These are phyloP conservation scores for Aplysina aerophoba DNA, from an alignment of 37 sponge, comb jelly and placozoan species.

Conservation along the genomic window DNA sequence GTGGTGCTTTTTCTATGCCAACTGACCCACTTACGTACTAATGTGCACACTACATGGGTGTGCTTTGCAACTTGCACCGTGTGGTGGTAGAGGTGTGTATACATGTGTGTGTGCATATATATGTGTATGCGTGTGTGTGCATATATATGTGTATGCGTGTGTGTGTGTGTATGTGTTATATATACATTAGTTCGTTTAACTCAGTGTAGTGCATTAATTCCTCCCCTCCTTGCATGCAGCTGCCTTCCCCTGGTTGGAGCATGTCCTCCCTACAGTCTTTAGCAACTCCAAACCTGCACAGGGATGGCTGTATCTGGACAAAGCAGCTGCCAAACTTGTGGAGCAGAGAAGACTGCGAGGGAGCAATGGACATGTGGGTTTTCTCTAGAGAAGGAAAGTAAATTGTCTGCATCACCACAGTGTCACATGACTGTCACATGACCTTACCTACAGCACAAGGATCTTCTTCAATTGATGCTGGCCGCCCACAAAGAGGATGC, in stretches of 20 bases:
- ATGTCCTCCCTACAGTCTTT: background rate
- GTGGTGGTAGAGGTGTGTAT: too few relatives aligned
- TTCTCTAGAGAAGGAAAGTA: background rate
- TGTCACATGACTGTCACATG: slow-evolving; percentile 11
- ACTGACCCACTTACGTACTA: too few relatives aligned
- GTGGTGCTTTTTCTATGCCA: too few relatives aligned
- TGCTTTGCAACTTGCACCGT: too few relatives aligned
- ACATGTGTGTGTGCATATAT: too few relatives aligned
- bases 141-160: too few relatives aligned
- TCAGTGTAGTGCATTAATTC: background rate
- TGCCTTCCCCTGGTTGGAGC: slow-evolving; percentile 5
- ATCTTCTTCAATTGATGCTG: slow-evolving; percentile 70
- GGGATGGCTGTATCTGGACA: background rate
- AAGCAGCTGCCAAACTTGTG: slow-evolving; percentile 8
- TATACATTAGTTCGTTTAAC: too few relatives aligned
- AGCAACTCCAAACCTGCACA: background rate
- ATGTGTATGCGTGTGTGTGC: too few relatives aligned
- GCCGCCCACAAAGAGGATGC: slow-evolving; percentile 52
- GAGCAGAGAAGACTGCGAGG: background rate
- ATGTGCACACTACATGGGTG: too few relatives aligned
- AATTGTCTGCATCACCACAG: background rate
- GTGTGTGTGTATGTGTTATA: too few relatives aligned
- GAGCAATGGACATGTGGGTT: background rate
- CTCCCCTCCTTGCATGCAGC: background rate
- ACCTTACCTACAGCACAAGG: slow-evolving; percentile 44